Evolutionary conservation across 2,113 vertebrate species (phyloP).

Genomic region (human): DNA sequence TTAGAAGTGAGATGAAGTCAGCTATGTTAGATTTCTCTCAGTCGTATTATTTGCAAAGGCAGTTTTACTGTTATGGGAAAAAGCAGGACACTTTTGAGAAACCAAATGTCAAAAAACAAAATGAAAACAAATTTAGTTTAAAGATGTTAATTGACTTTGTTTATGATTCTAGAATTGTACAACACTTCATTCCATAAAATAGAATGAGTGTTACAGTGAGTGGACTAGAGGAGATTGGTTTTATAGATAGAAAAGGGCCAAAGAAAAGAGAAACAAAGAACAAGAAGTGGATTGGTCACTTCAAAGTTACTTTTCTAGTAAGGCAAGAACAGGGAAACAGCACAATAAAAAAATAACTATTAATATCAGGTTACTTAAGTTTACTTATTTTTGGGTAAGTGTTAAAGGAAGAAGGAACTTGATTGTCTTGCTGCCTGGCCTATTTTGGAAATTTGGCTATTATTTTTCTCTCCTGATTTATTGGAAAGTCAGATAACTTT

Average conservation of each 20-base stretch:
- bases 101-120: background rate
- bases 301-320: background rate
- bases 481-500: background rate
- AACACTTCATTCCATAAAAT: background rate
- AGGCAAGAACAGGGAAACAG: background rate
- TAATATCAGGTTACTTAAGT: background rate
- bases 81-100: constrained; percentile 2
- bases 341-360: background rate
- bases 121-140: background rate
- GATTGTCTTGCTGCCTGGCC: background rate
- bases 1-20: no score
- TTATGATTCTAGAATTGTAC: background rate
- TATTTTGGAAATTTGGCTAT: background rate
- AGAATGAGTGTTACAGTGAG: background rate
- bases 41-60: no score
- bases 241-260: background rate
- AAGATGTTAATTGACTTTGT: background rate
- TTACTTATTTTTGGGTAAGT: background rate
- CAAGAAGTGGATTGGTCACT: background rate
- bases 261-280: background rate
- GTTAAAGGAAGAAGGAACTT: background rate
- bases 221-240: background rate
- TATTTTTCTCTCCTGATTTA: background rate
- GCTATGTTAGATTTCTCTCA: no score
- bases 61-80: background rate